These are phyloP conservation scores for Melieria omissa DNA, from an alignment of 2,888 invertebrate genomes.

Conservation along the genomic window DNA sequence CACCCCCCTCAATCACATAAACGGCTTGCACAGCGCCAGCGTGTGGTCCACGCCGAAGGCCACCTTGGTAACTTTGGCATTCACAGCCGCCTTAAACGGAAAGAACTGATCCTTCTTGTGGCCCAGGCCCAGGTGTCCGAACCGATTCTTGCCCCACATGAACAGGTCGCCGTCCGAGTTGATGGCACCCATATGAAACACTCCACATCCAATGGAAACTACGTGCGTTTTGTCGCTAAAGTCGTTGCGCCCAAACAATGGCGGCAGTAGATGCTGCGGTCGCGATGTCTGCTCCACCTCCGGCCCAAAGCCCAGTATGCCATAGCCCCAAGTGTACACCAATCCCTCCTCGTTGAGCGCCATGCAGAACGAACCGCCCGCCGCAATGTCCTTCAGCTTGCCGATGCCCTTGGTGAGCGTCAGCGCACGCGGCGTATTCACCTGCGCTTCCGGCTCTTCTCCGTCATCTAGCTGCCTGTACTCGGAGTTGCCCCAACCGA, in stretches of 20 bases:
- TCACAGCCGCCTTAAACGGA: slow-evolving; percentile 84
- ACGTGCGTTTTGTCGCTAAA: slow-evolving; percentile 79
- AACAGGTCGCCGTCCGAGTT: slow-evolving; percentile 87
- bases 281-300: slow-evolving; percentile 72
- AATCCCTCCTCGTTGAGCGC: slow-evolving; percentile 84
- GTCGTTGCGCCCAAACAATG: slow-evolving; percentile 87
- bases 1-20: slow-evolving; percentile 67
- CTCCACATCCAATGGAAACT: slow-evolving; percentile 75
- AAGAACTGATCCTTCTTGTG: slow-evolving; percentile 85
- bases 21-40: slow-evolving; percentile 80
- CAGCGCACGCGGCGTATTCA: slow-evolving; percentile 77
- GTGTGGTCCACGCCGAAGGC: slow-evolving; percentile 89
- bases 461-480: slow-evolving; percentile 79
- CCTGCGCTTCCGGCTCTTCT: slow-evolving; percentile 69
- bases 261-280: slow-evolving; percentile 81
- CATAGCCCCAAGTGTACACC: slow-evolving; percentile 94
- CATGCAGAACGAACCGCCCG: slow-evolving; percentile 89
- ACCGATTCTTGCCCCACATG: slow-evolving; percentile 91
- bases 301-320: slow-evolving; percentile 90
- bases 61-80: slow-evolving; percentile 79
- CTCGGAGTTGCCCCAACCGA: slow-evolving; percentile 98
- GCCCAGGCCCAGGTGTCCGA: slow-evolving; percentile 86
- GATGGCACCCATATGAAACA: slow-evolving; percentile 83
- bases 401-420: slow-evolving; percentile 76
- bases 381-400: slow-evolving; percentile 81